Evolutionary conservation across 2,113 vertebrate species (phyloP).

Genomic region (Myxocyprinus asiaticus): DNA sequence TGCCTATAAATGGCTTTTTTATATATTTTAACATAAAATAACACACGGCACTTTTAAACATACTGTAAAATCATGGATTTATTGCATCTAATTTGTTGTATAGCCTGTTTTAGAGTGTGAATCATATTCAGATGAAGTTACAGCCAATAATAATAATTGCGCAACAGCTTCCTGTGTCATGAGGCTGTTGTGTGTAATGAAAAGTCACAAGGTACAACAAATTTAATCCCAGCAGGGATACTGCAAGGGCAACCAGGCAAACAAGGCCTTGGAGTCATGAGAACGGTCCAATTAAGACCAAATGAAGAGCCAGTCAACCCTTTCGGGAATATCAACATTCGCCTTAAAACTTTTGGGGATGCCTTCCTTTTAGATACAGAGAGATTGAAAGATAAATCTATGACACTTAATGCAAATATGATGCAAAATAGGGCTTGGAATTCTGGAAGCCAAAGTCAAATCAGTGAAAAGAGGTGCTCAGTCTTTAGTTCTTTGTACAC

Average conservation of each 20-base stretch:
- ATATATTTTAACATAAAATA: too few relatives aligned
- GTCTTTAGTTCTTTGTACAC: too few relatives aligned
- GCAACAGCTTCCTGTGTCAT: slow-evolving; percentile 37
- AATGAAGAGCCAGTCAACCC: slow-evolving; percentile 13
- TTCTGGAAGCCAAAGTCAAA: too few relatives aligned
- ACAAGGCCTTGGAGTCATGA: slow-evolving; percentile 47
- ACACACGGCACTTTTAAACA: too few relatives aligned
- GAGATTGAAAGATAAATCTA: background rate
- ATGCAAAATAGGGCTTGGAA: too few relatives aligned
- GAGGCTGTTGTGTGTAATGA: slow-evolving; percentile 39
- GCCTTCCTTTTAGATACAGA: slow-evolving; percentile 1
- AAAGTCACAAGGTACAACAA: slow-evolving; percentile 45
- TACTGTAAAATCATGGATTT: too few relatives aligned
- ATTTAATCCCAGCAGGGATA: slow-evolving; percentile 43
- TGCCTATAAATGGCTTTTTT: too few relatives aligned
- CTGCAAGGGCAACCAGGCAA: slow-evolving; percentile 39
- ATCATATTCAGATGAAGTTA: background rate
- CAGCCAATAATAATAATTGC: slow-evolving; percentile 24
- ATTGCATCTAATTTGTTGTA: background rate
- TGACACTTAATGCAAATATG: too few relatives aligned
- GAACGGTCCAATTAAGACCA: slow-evolving; percentile 58
- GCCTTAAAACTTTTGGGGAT: background rate
- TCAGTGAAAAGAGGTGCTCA: too few relatives aligned
- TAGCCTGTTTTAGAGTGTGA: background rate
- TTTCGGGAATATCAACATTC: slow-evolving; percentile 1